Base-by-base conservation (phyloP, 2,797 vertebrate genomes). In the Crax fasciolata region DNA sequence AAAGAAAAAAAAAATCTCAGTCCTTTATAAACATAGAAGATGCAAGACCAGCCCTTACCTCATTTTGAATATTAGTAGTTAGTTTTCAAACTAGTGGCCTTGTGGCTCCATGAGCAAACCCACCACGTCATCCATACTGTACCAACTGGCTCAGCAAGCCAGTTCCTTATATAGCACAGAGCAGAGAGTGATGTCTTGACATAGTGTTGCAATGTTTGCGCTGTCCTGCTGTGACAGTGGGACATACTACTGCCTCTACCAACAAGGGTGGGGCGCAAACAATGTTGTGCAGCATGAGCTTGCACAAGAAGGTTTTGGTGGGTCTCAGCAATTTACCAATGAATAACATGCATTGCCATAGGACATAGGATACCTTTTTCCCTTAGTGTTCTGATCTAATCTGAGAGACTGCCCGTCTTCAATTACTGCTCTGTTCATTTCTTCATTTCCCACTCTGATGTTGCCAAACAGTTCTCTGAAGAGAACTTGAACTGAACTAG, bases 41-140 rank as follows among this genome's bases (percentile, higher is more conserved):
- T 46, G 27, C 58, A 30, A 84, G 85, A 89, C 68, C 75, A 95
- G 83, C 51, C 72, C 70, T 96, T 90, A 93, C 83, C 84, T 96
- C n/a, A 55, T 85, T 94, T 81, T 84, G 89, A 94, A 66, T 93
- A 90, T 87, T 95, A 93, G 89, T 82, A 91, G 78, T 67, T 95
- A 54, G 84, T 72, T 96, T 90, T 83, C 62, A 90, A 80, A 61
- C 58, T 13, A 91, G 41, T 61, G 79, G 30, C 55, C 48, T 67
- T 96, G 95, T 90, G 95, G 95, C 80, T 90, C 82, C 49, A 49
- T 84, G 52, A 81, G 81, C 72, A 92, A 96, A 94, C 48, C 80
- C 63, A 73, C 24, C 41, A 15, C 54, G 43, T 68, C 80, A 90
- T 83, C 61, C 44, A 38, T 85, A 43, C 87, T 49, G 54, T 84